Conservation (phyloP, 1,140 invertebrate species). For the Lutraria rhynchaena region DNA sequence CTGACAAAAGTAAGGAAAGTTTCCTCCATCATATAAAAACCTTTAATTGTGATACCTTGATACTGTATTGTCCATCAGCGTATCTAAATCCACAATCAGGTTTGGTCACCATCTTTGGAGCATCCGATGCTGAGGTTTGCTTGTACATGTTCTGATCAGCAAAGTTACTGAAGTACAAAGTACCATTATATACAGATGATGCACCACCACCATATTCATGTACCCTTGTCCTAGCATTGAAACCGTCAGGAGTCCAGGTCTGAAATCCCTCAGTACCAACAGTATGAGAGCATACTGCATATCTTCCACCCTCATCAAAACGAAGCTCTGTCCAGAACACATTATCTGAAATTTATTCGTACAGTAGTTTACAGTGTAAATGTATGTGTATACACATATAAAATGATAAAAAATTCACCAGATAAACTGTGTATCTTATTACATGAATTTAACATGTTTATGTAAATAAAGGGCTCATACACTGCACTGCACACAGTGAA, state of each 20-base stretch:
- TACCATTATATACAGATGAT: slow-evolving; percentile 74
- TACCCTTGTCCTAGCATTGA: slow-evolving; percentile 78
- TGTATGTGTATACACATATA: neutral
- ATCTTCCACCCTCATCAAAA: slow-evolving; percentile 75
- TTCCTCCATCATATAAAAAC: too few species aligned
- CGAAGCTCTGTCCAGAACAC: slow-evolving; percentile 79
- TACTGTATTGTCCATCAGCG: slow-evolving; percentile 72
- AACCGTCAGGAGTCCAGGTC: slow-evolving; percentile 77
- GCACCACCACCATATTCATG: slow-evolving; percentile 83
- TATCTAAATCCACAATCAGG: slow-evolving; percentile 70
- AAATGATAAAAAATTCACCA: neutral
- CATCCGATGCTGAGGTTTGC: slow-evolving; percentile 62
- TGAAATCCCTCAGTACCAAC: slow-evolving; percentile 48
- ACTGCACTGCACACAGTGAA: too few species aligned
- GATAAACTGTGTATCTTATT: neutral
- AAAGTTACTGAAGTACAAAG: slow-evolving; percentile 79
- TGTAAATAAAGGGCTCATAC: too few species aligned
- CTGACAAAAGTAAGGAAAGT: too few species aligned
- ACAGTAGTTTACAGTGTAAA: neutral
- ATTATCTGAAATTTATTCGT: slow-evolving; percentile 70
- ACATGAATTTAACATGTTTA: too few species aligned
- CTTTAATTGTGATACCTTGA: slow-evolving; percentile 66
- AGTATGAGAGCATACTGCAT: slow-evolving; percentile 75
- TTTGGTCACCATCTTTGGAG: slow-evolving; percentile 70
- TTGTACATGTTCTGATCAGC: slow-evolving; percentile 76